Evolutionary conservation across 1,140 invertebrate species (phyloP).

Genomic region (Tenebrio molitor): DNA sequence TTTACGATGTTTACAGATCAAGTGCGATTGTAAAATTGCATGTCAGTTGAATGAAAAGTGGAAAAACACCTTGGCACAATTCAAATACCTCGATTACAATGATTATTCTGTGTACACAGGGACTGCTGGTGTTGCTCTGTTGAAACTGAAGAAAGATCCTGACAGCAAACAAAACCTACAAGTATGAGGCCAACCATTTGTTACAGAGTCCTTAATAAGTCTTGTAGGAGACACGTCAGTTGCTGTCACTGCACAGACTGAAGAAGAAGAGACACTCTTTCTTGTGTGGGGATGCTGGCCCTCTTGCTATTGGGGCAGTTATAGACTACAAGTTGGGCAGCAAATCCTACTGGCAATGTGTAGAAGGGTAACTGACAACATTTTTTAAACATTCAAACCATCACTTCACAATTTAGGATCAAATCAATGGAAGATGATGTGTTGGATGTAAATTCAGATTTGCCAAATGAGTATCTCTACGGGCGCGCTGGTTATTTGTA

Average conservation of each 20-base stretch:
- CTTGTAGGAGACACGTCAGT: constrained; percentile 67
- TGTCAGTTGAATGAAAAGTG: constrained; percentile 59
- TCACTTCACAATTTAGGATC: background rate
- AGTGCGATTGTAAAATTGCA: constrained; percentile 50
- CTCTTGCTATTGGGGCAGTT: constrained; percentile 78
- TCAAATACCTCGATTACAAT: constrained; percentile 58
- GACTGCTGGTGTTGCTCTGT: constrained; percentile 68
- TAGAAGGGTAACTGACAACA: constrained; percentile 67
- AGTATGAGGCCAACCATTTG: constrained; percentile 55
- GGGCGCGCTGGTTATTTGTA: constrained; percentile 89
- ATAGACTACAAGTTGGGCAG: constrained; percentile 71
- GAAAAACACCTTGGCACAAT: constrained; percentile 56
- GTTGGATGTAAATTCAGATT: constrained; percentile 66
- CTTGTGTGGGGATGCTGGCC: constrained; percentile 84
- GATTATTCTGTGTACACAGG: constrained; percentile 71
- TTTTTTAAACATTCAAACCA: background rate
- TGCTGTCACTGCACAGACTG: constrained; percentile 68
- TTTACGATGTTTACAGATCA: constrained; percentile 23
- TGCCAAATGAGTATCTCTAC: constrained; percentile 89
- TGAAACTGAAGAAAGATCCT: constrained; percentile 58
- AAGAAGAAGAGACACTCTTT: constrained; percentile 75
- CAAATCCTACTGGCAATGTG: constrained; percentile 50
- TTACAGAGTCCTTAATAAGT: no score
- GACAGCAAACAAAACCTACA: constrained; percentile 57
- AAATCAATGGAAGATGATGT: constrained; percentile 68